A percentile compares a stretch with the other conserved stretches of the same genome.
Evolutionary conservation across 2,797 vertebrate genomes (phyloP).

Genomic region (Delichon dasypus): DNA sequence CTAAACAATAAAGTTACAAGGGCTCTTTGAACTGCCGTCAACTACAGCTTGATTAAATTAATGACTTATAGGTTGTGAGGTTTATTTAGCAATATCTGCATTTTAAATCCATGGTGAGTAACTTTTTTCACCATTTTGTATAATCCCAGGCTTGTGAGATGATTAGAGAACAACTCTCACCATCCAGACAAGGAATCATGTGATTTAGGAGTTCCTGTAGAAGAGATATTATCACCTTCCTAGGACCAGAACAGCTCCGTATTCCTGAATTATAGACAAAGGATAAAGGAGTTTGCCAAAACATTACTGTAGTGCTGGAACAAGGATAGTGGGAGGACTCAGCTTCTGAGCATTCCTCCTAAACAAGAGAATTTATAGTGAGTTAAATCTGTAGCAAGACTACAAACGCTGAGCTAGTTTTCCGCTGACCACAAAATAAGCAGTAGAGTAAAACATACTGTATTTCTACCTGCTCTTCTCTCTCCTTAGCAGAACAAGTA

Average conservation of each 20-base stretch:
- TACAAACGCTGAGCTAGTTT: conserved; percentile 16
- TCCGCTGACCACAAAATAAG: neutral
- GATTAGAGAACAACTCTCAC: neutral
- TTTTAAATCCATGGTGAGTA: neutral
- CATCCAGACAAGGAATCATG: neutral
- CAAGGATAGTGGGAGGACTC: conserved; percentile 16
- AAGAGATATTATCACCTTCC: conserved; percentile 21
- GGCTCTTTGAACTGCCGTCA: neutral
- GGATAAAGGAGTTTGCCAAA: conserved; percentile 12
- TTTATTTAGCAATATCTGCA: neutral
- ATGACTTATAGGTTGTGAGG: neutral
- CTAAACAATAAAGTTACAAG: neutral
- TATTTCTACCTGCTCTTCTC: neutral
- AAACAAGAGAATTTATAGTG: conserved; percentile 42
- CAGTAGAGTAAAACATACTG: neutral
- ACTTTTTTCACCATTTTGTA: neutral
- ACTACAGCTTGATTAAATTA: neutral
- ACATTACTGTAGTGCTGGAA: neutral
- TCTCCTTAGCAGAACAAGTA: neutral
- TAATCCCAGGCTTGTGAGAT: neutral
- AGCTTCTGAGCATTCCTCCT: neutral
- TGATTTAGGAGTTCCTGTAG: conserved; percentile 19
- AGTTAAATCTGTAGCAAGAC: conserved; percentile 17
- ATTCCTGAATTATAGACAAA: conserved; percentile 16
- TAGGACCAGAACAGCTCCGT: neutral